Evolutionary conservation across 2,113 vertebrate species (phyloP).

Genomic region (Varanus salvator): DNA sequence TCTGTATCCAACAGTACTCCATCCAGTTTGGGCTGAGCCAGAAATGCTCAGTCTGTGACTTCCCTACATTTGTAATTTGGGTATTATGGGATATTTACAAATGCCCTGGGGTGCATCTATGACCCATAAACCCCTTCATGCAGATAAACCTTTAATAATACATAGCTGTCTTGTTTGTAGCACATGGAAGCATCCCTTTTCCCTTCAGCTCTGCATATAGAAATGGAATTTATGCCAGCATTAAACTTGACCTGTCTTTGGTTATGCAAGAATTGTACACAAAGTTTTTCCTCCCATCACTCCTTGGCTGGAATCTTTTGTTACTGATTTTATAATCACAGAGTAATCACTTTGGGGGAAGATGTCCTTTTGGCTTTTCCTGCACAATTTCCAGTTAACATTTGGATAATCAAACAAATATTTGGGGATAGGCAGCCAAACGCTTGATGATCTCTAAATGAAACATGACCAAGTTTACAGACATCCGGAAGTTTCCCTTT

Average conservation of each 20-base stretch:
- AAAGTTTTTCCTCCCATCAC: constrained; percentile 63
- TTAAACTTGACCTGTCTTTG: background rate
- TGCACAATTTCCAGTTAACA: constrained; percentile 33
- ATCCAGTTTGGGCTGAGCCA: background rate
- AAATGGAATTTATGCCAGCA: background rate
- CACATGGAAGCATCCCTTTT: background rate
- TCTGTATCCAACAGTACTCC: background rate
- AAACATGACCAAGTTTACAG: background rate
- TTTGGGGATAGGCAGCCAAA: background rate
- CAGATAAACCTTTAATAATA: background rate
- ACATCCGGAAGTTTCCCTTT: constrained; percentile 23
- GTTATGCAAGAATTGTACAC: constrained; percentile 39
- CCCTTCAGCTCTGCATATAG: background rate
- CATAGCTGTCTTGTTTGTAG: background rate
- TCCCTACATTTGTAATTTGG: background rate
- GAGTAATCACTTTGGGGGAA: constrained; percentile 5
- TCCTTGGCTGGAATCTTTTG: constrained; percentile 27
- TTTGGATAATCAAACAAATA: background rate
- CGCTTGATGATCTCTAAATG: background rate
- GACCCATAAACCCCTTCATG: background rate
- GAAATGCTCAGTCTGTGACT: background rate
- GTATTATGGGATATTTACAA: background rate
- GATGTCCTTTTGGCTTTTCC: background rate
- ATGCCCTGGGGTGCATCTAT: background rate
- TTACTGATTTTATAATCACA: constrained; percentile 8